A percentile compares a stretch with the other conserved stretches of the same genome.
These are phyloP conservation scores for Sus scrofa DNA, from an alignment of 2,113 vertebrate genomes.

Conservation along the genomic window DNA sequence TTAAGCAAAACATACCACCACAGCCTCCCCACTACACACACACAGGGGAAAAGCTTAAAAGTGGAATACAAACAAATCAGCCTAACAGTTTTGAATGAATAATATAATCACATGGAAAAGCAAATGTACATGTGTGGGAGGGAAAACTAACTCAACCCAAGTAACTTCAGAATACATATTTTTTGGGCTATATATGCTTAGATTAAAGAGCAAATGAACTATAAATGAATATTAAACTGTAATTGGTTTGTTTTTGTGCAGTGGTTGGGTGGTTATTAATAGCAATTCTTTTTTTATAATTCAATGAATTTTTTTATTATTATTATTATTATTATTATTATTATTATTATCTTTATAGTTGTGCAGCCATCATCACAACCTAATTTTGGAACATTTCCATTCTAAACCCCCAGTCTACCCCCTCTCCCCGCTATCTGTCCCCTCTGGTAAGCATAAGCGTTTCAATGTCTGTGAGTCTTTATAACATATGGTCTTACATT, in stretches of 20 bases:
- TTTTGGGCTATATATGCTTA: background rate
- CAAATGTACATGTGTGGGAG: background rate
- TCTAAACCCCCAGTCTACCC: too few relatives aligned
- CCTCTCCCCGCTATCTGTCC: too few relatives aligned
- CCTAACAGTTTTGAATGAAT: slow-evolving; percentile 10
- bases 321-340: too few relatives aligned
- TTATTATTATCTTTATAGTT: too few relatives aligned
- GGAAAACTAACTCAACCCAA: background rate
- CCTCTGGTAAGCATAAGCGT: too few relatives aligned
- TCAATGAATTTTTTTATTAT: too few relatives aligned
- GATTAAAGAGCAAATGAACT: slow-evolving; percentile 4
- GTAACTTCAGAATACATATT: background rate
- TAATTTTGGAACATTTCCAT: too few relatives aligned
- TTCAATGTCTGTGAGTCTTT: too few relatives aligned
- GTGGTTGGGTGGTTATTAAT: background rate
- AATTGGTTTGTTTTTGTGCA: background rate
- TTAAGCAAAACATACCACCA: background rate
- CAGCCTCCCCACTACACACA: background rate
- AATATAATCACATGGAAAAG: background rate
- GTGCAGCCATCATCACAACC: too few relatives aligned
- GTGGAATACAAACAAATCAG: background rate
- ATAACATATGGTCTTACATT: too few relatives aligned
- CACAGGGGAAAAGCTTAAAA: background rate
- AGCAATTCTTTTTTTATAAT: background rate
- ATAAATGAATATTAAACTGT: slow-evolving; percentile 26